These are phyloP conservation scores for Sebastes reedi DNA, from an alignment of 2,797 vertebrate species.

Conservation along the genomic window DNA sequence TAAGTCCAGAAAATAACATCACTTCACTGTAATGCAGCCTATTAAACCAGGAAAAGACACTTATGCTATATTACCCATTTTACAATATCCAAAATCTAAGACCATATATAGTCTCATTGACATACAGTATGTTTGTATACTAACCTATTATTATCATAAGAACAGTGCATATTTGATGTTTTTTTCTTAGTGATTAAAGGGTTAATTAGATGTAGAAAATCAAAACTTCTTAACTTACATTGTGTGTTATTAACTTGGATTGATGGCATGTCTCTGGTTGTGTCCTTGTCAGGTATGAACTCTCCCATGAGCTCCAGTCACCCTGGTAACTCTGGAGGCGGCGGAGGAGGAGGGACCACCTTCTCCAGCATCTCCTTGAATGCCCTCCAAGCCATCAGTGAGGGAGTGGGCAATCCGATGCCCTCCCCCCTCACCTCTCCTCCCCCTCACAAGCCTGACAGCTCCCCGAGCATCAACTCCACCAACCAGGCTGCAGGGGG, in stretches of 20 bases:
- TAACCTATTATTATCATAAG: too few relatives aligned
- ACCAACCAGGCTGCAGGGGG: conserved; percentile 70
- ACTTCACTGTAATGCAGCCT: too few relatives aligned
- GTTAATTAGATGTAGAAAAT: not conserved
- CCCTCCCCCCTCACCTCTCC: conserved; percentile 93
- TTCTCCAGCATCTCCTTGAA: conserved; percentile 98
- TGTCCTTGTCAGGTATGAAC: conserved; percentile 85
- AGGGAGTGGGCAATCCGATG: conserved; percentile 94
- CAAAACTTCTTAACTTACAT: not conserved
- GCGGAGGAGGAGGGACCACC: conserved; percentile 80
- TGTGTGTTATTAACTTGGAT: not conserved
- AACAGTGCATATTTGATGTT: too few relatives aligned
- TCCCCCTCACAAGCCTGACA: conserved; percentile 88
- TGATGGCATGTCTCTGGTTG: not conserved
- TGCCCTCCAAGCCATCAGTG: conserved; percentile 98
- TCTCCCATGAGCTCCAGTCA: conserved; percentile 92
- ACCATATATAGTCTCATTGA: too few relatives aligned
- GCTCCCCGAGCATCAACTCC: conserved; percentile 89
- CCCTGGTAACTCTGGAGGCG: conserved; percentile 76
- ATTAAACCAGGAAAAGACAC: too few relatives aligned
- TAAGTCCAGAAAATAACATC: too few relatives aligned
- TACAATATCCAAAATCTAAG: too few relatives aligned
- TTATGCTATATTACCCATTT: too few relatives aligned
- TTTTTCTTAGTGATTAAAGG: too few relatives aligned
- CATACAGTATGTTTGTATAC: too few relatives aligned